Evolutionary conservation across 1,140 invertebrate species (phyloP), one percentile per base, ranked within the genome.

Genomic region (Lutraria rhynchaena): DNA sequence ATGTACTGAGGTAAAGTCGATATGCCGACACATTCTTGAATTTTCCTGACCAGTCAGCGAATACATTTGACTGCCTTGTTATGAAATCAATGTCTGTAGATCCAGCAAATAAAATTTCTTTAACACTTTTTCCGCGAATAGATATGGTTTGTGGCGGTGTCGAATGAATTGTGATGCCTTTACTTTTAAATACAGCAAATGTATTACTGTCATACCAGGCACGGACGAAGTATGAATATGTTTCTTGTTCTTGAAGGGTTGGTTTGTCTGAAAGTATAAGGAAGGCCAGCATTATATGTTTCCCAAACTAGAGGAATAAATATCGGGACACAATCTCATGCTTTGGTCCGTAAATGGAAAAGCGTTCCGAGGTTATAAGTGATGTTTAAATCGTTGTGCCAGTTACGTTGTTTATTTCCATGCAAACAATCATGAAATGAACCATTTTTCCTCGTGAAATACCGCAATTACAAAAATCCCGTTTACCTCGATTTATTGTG

Each of bases 181-280:
- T 29, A 33, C 70, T 74, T 74, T 74, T 74, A 41, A 74, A 74
- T 24, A 44, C 24, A 33, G 55, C 70, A 74, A 58, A 74, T 44
- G 70, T 74, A 57, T 58, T 41, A 49, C 44, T 58, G 35, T 58
- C 27, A 29, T 74, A 74, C 70, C 70, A 74, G 19, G 35, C 70
- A 24, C 70, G 51, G 13, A 74, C 70, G 33, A 74, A 74, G 4
- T 57, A 27, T 1, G 70, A 74, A 24, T 74, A 74, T 35, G 55
- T 44, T 27, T 22, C 58, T 15, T 57, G 22, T 74, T 49, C 44
- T 58, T 58, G 19, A 11, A 74, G 24, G 0, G 27, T 22, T 1
- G 5, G n/a, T 22, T 41, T 65, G 27, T 41, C 61, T 65, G 22
- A 44, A 61, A 15, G 41, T n/a, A n/a, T n/a, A n/a, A n/a, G n/a